Conservation (phyloP, 2,888 invertebrate genomes). For the Cotesia congregata region DNA sequence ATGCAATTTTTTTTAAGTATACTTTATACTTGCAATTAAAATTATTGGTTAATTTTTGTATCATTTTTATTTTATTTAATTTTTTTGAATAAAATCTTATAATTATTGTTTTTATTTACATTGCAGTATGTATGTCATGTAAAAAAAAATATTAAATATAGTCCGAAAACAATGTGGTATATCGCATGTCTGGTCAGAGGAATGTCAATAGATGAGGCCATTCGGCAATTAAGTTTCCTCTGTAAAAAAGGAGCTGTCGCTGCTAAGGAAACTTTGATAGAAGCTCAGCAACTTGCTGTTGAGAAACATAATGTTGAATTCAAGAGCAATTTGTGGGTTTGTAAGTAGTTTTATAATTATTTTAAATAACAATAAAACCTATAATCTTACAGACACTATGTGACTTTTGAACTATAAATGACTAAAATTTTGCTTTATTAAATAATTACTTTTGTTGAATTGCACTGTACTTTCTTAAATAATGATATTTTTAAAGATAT, state of each 20-base stretch:
- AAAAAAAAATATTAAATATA: slow-evolving; percentile 88
- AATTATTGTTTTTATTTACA: slow-evolving; percentile 24
- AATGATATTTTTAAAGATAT: no score
- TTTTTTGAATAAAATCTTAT: background rate
- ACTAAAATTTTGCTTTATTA: no score
- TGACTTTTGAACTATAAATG: no score
- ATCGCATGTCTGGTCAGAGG: slow-evolving; percentile 89
- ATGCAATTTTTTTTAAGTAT: no score
- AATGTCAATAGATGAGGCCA: slow-evolving; percentile 93
- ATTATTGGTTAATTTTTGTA: no score
- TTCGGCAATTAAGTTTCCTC: slow-evolving; percentile 90
- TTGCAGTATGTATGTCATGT: slow-evolving; percentile 91
- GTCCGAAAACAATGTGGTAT: slow-evolving; percentile 94
- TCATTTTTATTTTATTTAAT: slow-evolving; percentile 71
- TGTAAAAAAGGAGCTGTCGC: slow-evolving; percentile 82
- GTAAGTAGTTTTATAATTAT: slow-evolving; percentile 72
- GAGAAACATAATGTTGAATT: slow-evolving; percentile 93
- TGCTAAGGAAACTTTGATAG: slow-evolving; percentile 84
- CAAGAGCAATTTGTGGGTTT: slow-evolving; percentile 95
- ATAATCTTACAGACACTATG: no score
- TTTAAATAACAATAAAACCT: no score
- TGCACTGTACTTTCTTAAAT: no score
- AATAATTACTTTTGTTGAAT: no score
- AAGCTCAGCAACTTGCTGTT: slow-evolving; percentile 91
- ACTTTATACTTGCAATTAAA: no score